These are phyloP conservation scores for Plecotus auritus DNA, from an alignment of 2,113 vertebrate species.

Conservation along the genomic window DNA sequence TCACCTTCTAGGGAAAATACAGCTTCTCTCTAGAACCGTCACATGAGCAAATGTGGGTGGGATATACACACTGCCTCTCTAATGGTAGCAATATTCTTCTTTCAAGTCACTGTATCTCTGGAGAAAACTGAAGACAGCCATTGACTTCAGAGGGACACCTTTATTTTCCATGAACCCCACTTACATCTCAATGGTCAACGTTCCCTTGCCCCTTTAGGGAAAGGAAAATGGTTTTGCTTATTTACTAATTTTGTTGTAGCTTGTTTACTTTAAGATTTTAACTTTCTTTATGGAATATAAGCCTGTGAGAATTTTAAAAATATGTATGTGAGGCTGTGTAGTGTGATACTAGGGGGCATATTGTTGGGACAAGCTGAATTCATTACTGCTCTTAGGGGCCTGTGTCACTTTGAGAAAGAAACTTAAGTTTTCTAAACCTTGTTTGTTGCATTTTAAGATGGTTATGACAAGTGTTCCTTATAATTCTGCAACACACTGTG, in stretches of 20 bases:
- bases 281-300: neutral
- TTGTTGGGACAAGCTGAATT: neutral
- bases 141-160: neutral
- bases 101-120: neutral
- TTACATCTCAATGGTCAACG: neutral
- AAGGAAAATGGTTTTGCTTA: neutral
- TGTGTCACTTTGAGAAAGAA: neutral
- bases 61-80: neutral
- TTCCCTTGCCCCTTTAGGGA: neutral
- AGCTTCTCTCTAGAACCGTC: neutral
- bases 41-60: neutral
- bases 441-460: neutral
- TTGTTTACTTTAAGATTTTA: neutral
- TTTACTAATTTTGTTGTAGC: neutral
- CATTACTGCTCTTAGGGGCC: accelerated
- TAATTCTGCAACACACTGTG: neutral
- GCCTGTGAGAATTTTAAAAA: neutral
- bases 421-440: neutral
- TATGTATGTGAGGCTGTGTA: accelerated
- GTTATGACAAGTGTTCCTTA: neutral
- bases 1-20: neutral
- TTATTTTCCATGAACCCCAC: neutral
- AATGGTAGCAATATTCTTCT: neutral
- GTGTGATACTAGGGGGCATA: accelerated
- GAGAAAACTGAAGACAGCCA: neutral